Evolutionary conservation across 1,140 invertebrate genomes (phyloP).

Genomic region (Drosophila sturtevanti): DNA sequence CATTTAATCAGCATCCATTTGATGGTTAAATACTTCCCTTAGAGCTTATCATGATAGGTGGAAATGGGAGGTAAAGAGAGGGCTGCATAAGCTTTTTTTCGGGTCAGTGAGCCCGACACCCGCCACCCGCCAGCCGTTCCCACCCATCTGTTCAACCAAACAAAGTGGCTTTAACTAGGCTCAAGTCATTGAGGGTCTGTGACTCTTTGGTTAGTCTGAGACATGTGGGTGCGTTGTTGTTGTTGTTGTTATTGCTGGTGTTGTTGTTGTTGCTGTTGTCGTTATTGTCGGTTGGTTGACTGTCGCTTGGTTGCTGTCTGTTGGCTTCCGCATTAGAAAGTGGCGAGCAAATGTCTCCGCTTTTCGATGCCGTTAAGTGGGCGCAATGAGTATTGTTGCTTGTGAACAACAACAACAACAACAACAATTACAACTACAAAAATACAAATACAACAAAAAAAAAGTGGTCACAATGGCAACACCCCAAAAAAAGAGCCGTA

Average conservation of each 20-base stretch:
- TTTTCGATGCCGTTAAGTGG: constrained; percentile 30
- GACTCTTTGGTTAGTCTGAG: constrained; percentile 1
- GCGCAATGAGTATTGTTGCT: constrained; percentile 26
- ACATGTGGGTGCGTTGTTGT: constrained; percentile 48
- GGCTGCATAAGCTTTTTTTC: not conserved
- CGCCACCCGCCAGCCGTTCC: too few species aligned
- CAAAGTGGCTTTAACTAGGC: constrained; percentile 12
- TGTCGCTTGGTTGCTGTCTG: constrained; percentile 7
- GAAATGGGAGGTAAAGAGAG: not conserved
- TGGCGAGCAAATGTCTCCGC: constrained; percentile 24
- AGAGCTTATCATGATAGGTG: constrained; percentile 11
- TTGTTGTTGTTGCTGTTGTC: constrained; percentile 1
- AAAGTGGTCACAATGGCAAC: constrained; percentile 5
- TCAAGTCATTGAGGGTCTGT: constrained; percentile 33
- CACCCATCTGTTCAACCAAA: constrained; percentile 11
- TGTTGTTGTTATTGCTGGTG: constrained; percentile 1
- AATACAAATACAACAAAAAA: not conserved
- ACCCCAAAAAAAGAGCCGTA: constrained; percentile 3
- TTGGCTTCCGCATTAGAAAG: constrained; percentile 51
- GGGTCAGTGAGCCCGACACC: not conserved
- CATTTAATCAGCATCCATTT: constrained; percentile 64
- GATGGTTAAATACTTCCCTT: constrained; percentile 54
- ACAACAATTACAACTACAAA: not conserved
- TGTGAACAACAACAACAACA: not conserved
- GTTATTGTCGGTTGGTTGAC: constrained; percentile 12